Evolutionary conservation across 92 coral and sea anemone species (phyloP).

Genomic region (Parazoanthus darwini): DNA sequence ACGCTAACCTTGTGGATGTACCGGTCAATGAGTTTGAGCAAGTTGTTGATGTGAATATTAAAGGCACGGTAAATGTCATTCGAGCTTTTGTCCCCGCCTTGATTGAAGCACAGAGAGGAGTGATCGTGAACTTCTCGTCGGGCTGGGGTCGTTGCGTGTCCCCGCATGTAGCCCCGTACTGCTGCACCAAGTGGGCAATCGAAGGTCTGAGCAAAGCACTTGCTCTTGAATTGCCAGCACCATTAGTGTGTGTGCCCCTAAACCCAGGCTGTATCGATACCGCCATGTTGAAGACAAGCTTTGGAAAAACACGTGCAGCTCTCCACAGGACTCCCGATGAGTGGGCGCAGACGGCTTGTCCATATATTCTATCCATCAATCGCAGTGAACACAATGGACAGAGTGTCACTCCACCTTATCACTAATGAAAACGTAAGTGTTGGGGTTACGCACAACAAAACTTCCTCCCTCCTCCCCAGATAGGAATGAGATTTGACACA

Average conservation of each 20-base stretch:
- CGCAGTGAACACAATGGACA: constrained; percentile 64
- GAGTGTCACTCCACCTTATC: constrained; percentile 51
- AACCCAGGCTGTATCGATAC: constrained; percentile 82
- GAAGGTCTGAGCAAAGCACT: constrained; percentile 86
- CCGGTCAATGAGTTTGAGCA: constrained; percentile 68
- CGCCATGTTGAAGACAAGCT: constrained; percentile 55
- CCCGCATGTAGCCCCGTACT: constrained; percentile 76
- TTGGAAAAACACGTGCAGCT: constrained; percentile 63
- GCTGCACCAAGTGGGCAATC: constrained; percentile 77
- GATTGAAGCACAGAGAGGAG: constrained; percentile 68
- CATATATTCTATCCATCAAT: constrained; percentile 70
- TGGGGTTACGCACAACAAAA: background rate
- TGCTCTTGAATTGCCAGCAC: constrained; percentile 82
- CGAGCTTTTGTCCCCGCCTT: constrained; percentile 76
- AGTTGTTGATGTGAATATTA: constrained; percentile 76
- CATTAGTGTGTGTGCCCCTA: constrained; percentile 73
- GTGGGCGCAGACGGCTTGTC: constrained; percentile 80
- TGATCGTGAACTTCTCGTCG: constrained; percentile 80
- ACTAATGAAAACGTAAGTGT: too few relatives aligned
- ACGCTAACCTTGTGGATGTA: constrained; percentile 64
- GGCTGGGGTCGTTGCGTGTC: constrained; percentile 82
- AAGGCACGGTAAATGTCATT: constrained; percentile 77
- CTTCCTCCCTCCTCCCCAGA: background rate
- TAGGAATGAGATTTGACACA: background rate
- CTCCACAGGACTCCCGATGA: constrained; percentile 50